phyloP scores from a whole-genome alignment of 1,140 invertebrate genomes.

The Zaprionus ornatus region DNA sequence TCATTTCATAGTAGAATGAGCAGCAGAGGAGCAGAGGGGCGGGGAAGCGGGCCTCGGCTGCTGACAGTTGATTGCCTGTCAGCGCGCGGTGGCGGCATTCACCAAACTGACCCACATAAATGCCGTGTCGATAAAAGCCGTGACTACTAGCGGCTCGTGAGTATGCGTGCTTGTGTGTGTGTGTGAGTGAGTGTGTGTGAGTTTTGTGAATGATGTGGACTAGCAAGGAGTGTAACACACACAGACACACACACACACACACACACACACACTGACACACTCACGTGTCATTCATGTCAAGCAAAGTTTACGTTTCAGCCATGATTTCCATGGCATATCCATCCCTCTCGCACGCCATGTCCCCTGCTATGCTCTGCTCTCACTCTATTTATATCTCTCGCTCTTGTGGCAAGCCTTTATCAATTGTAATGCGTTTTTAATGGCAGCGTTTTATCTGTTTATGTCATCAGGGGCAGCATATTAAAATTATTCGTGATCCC shows the following conservation, averaged over 20 bases:
- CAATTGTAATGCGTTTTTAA: conserved; percentile 82
- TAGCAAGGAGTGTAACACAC: conserved; percentile 27
- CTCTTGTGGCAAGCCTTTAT: conserved; percentile 47
- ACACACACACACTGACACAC: conserved; percentile 19
- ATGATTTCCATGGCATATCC: conserved; percentile 27
- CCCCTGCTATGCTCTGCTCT: neutral
- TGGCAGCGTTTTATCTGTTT: conserved; percentile 72
- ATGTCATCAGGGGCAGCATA: conserved; percentile 69
- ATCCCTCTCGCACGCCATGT: conserved; percentile 14
- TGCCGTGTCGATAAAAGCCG: conserved; percentile 40
- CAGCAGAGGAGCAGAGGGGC: neutral
- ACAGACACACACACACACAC: conserved; percentile 6
- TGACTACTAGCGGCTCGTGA: conserved; percentile 43
- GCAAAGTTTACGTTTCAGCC: conserved; percentile 51
- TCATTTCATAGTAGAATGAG: conserved; percentile 38
- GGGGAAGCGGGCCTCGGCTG: conserved; percentile 35
- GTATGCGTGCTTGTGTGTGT: conserved; percentile 22
- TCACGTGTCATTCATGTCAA: conserved; percentile 61
- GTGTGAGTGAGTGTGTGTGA: conserved; percentile 28
- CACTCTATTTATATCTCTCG: conserved; percentile 7
- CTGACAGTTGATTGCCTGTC: conserved; percentile 77
- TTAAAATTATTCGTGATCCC: conserved; percentile 76
- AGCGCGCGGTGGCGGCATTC: conserved; percentile 42
- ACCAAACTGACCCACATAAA: conserved; percentile 70
- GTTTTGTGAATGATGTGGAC: conserved; percentile 76